A percentile compares a stretch with the other conserved stretches of the same genome.
Evolutionary conservation across 2,797 vertebrate species (phyloP).

Genomic region (Chanos chanos): DNA sequence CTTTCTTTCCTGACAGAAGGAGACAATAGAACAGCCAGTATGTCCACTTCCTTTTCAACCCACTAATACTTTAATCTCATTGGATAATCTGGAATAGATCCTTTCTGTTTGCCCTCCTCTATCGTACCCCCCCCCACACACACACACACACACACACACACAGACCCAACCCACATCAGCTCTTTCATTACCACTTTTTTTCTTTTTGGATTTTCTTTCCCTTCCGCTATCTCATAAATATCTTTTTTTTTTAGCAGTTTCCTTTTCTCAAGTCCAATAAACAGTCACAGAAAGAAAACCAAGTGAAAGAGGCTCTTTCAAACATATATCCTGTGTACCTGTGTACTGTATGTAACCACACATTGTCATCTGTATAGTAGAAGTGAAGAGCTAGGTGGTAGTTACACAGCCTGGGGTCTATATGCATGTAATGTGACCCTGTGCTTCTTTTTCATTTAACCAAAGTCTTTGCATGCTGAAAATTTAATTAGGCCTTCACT

Average conservation of each 20-base stretch:
- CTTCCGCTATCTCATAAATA: neutral
- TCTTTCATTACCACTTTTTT: neutral
- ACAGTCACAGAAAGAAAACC: too few relatives aligned
- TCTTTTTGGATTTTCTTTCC: neutral
- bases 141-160: neutral
- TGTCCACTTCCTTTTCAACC: slow-evolving; percentile 50
- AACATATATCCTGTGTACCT: neutral
- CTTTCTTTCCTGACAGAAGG: too few relatives aligned
- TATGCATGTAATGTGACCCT: too few relatives aligned
- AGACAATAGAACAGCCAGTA: slow-evolving; percentile 4
- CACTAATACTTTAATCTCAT: slow-evolving; percentile 75
- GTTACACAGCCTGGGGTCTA: too few relatives aligned
- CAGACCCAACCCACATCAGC: too few relatives aligned
- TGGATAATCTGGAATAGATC: slow-evolving; percentile 68
- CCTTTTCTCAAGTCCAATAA: neutral
- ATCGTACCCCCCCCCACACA: slow-evolving; percentile 43
- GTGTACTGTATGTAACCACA: neutral
- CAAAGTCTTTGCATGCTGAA: too few relatives aligned
- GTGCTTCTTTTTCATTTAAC: too few relatives aligned
- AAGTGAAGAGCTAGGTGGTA: too few relatives aligned
- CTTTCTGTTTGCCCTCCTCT: slow-evolving; percentile 55
- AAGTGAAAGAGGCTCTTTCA: neutral
- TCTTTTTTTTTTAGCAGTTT: neutral
- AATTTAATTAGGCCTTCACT: too few relatives aligned
- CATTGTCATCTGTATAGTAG: too few relatives aligned